Percentiles rank a stretch among this genome's conserved stretches.
phyloP scores from a whole-genome alignment of 2,113 vertebrate genomes.

The Phoenicopterus ruber region DNA sequence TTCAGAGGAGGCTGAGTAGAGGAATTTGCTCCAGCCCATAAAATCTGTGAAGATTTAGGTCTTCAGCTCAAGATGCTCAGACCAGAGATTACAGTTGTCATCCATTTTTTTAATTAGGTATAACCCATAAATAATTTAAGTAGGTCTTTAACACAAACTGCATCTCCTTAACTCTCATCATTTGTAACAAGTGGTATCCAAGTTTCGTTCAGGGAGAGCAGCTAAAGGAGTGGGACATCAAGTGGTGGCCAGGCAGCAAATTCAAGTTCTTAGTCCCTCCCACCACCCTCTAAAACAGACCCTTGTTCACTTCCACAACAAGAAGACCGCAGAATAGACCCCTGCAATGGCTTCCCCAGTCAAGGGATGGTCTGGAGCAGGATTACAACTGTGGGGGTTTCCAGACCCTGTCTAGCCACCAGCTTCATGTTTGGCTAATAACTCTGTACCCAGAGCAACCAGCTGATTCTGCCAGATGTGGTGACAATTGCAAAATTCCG shows the following conservation, averaged over 20 bases:
- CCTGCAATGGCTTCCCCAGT: background rate
- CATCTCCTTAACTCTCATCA: background rate
- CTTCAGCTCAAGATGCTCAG: background rate
- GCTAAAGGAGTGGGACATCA: background rate
- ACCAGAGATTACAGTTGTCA: background rate
- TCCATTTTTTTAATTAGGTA: background rate
- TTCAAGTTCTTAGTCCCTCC: background rate
- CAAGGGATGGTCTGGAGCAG: background rate
- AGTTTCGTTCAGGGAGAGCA: background rate
- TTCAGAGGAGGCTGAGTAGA: background rate
- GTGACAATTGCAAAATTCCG: background rate
- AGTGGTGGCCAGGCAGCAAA: background rate
- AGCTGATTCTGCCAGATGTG: background rate
- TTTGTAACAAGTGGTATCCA: background rate
- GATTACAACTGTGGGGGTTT: background rate
- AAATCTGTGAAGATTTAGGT: background rate
- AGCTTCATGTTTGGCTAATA: background rate
- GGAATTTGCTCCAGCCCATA: background rate
- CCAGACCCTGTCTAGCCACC: background rate
- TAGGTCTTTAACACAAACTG: background rate
- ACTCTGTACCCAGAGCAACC: background rate
- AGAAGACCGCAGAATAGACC: background rate
- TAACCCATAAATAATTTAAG: background rate
- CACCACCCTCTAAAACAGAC: background rate
- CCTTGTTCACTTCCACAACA: background rate